Evolutionary conservation across 2,888 invertebrate genomes (phyloP), one percentile per base, ranked within the genome.

Genomic region (Sarcophaga variegata): DNA sequence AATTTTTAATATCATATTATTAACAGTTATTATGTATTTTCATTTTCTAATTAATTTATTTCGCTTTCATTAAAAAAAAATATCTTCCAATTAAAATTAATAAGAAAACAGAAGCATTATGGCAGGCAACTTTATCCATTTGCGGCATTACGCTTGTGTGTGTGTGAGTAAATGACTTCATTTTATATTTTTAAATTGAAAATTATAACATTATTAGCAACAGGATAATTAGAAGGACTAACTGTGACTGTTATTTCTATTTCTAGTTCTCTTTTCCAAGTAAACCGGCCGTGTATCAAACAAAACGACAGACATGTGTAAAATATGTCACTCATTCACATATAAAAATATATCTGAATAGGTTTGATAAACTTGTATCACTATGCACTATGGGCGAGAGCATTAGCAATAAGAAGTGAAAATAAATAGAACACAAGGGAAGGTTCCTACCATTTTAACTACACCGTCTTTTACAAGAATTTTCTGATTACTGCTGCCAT

Each of bases 181-280:
- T 54, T 54, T 54, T 54, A 14, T 17, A 54, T 17, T 54, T 54
- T 54, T 54, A 14, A 54, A 37, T 2, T 54, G 12, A 54, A 12
- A 54, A 14, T 54, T 54, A 17, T 17, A 14, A 54, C 54, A 63
- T 79, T 64, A 59, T 4, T 20, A 69, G 69, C 77, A 72, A 66
- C 67, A 69, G 85, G 67, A 81, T 79, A 86, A 83, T 86, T 86
- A 86, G 74, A 80, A 79, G 17, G 60, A 83, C 86, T 86, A 82
- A 86, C 72, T 86, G 75, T 82, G n/a, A 49, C 49, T 64, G 27
- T 74, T 54, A 22, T 54, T 4, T 22, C 10, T 14, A 17, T 17
- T 54, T 54, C 10, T 54, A 14, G 14, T 54, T 54, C 2, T 54
- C 67, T 81, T 66, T 17, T 4, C 71, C 17, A 12, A 14, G 54